A percentile compares a stretch with the other conserved stretches of the same genome.
phyloP scores from a whole-genome alignment of 1,140 invertebrate genomes.

The Rhyzopertha dominica region DNA sequence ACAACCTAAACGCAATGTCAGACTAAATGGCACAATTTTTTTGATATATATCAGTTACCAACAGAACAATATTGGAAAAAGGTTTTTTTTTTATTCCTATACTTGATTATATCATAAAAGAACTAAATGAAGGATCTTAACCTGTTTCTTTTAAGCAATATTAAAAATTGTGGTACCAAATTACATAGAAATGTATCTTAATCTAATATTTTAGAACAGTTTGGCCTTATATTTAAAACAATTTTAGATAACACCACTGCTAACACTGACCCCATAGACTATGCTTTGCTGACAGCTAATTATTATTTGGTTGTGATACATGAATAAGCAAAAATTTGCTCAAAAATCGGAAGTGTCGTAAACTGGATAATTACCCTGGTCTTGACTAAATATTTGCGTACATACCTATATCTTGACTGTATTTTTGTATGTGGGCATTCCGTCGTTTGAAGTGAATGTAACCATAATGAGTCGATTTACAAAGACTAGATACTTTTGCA shows the following conservation, averaged over 20 bases:
- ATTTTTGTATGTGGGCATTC: slow-evolving; percentile 12
- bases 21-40: too few relatives aligned
- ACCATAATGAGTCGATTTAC: neutral
- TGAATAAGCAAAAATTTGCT: neutral
- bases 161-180: too few relatives aligned
- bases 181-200: too few relatives aligned
- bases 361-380: neutral
- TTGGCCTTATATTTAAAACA: neutral
- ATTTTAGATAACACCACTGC: slow-evolving; percentile 3
- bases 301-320: neutral
- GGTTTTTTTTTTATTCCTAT: too few relatives aligned
- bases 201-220: neutral
- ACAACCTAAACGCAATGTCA: too few relatives aligned
- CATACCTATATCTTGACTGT: slow-evolving; percentile 16
- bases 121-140: too few relatives aligned
- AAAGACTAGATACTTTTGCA: neutral
- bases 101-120: too few relatives aligned
- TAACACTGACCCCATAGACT: neutral
- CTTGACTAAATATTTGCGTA: slow-evolving; percentile 1
- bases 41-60: too few relatives aligned
- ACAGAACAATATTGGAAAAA: too few relatives aligned
- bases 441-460: too few relatives aligned
- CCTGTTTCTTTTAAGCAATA: too few relatives aligned
- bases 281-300: neutral
- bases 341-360: neutral